Evolutionary conservation across 92 coral and sea anemone genomes (phyloP).

Genomic region (Epizoanthus scotinus): DNA sequence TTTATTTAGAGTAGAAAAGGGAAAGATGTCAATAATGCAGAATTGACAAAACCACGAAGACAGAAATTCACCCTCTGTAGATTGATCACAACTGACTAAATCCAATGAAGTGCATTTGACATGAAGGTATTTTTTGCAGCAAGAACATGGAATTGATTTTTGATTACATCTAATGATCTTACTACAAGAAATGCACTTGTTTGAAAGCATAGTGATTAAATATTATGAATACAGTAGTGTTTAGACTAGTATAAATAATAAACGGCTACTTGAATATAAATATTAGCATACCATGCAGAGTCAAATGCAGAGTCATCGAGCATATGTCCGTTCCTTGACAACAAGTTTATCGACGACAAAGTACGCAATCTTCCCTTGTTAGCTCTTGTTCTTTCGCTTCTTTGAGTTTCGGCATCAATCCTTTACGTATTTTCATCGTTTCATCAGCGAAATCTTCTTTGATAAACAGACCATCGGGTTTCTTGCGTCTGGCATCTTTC

Average conservation of each 20-base stretch:
- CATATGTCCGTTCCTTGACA: conserved; percentile 17
- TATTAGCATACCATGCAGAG: conserved; percentile 16
- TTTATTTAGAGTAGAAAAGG: conserved; percentile 35
- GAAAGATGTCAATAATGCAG: conserved; percentile 18
- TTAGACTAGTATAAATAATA: conserved; percentile 18
- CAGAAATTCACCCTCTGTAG: conserved; percentile 1
- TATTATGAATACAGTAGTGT: conserved; percentile 1
- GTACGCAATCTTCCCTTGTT: conserved; percentile 43
- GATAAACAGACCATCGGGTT: conserved; percentile 38
- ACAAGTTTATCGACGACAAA: conserved; percentile 29
- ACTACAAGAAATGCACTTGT: conserved; percentile 18
- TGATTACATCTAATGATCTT: conserved; percentile 19
- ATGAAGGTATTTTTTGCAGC: conserved; percentile 26
- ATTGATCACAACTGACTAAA: conserved; percentile 17
- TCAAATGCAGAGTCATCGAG: conserved; percentile 22
- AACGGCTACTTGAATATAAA: conserved; percentile 9
- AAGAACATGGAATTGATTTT: conserved; percentile 25
- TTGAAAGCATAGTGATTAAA: conserved; percentile 19
- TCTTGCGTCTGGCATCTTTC: conserved; percentile 34
- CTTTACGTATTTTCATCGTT: conserved; percentile 44
- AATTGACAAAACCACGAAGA: conserved; percentile 19
- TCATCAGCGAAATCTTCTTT: conserved; percentile 52
- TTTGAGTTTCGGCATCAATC: conserved; percentile 28
- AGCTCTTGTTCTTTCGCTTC: conserved; percentile 34
- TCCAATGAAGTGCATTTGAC: conserved; percentile 27